phyloP scores from a whole-genome alignment of 2,888 invertebrate species.

The Ophion ventricosus region DNA sequence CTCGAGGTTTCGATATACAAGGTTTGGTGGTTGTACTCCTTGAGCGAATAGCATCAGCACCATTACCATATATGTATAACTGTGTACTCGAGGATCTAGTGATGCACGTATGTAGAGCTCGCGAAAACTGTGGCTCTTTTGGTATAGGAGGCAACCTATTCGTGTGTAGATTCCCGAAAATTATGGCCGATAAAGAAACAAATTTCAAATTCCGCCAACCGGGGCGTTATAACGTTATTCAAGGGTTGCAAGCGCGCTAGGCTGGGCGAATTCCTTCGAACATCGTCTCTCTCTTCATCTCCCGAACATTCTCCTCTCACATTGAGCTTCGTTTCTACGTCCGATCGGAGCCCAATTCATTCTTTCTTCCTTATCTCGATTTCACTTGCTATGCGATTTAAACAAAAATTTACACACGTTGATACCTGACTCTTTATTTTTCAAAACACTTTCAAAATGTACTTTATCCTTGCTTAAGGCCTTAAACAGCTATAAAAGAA shows the following conservation, averaged over 20 bases:
- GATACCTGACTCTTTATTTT: too few relatives aligned
- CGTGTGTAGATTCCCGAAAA: slow-evolving; percentile 80
- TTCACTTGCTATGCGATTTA: not conserved
- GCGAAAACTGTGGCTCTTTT: slow-evolving; percentile 32
- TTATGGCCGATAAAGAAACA: slow-evolving; percentile 82
- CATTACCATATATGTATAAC: slow-evolving; percentile 55
- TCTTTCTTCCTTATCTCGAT: not conserved
- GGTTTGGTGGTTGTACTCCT: slow-evolving; percentile 62
- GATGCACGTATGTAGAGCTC: slow-evolving; percentile 38
- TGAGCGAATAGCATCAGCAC: slow-evolving; percentile 38
- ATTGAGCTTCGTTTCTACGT: slow-evolving; percentile 55
- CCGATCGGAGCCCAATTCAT: slow-evolving; percentile 48
- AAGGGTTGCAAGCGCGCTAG: slow-evolving; percentile 72
- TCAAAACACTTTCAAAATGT: too few relatives aligned
- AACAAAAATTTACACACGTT: not conserved
- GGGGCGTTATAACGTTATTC: slow-evolving; percentile 80
- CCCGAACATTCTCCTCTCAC: slow-evolving; percentile 23
- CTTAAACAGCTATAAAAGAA: too few relatives aligned
- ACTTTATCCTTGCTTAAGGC: too few relatives aligned
- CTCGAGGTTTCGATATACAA: slow-evolving; percentile 55
- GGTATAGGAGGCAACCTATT: slow-evolving; percentile 74
- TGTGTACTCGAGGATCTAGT: slow-evolving; percentile 26
- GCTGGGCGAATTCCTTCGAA: slow-evolving; percentile 59
- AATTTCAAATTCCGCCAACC: slow-evolving; percentile 79
- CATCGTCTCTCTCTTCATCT: slow-evolving; percentile 34